Percentiles rank a stretch among this genome's conserved stretches.
These are phyloP conservation scores for Hippocampus abdominalis DNA, from an alignment of 2,113 vertebrate species.

Conservation along the genomic window DNA sequence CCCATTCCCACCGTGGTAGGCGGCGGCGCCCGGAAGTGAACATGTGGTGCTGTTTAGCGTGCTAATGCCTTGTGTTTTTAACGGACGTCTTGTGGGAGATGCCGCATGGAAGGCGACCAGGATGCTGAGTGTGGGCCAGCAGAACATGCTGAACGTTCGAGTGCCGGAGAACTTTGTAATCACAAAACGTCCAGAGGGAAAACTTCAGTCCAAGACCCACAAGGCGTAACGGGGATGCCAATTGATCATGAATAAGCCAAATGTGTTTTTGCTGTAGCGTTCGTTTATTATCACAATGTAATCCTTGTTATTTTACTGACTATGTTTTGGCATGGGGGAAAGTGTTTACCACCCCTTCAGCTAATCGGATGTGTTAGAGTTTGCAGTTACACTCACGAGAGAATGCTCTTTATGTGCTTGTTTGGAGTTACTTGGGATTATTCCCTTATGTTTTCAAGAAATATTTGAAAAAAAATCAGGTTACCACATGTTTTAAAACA, in stretches of 20 bases:
- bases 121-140: constrained; percentile 60
- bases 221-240: constrained; percentile 54
- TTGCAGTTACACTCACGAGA: constrained; percentile 37
- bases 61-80: constrained; percentile 65
- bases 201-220: constrained; percentile 70
- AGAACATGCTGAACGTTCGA: constrained; percentile 66
- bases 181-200: constrained; percentile 57
- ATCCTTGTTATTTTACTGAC: constrained; percentile 48
- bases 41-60: constrained; percentile 78
- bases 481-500: neutral
- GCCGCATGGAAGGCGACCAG: constrained; percentile 67
- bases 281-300: constrained; percentile 43
- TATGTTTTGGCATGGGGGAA: constrained; percentile 29
- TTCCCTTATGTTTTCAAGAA: constrained; percentile 15
- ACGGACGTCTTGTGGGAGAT: constrained; percentile 66
- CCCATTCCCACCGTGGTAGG: constrained; percentile 30
- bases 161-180: constrained; percentile 67
- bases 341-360: constrained; percentile 39
- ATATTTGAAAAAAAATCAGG: constrained; percentile 21
- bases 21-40: constrained; percentile 67
- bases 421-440: constrained; percentile 38
- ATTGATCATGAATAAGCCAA: constrained; percentile 59
- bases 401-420: constrained; percentile 47
- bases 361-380: constrained; percentile 47
- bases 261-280: constrained; percentile 41